A percentile compares a stretch with the other conserved stretches of the same genome.
Conservation (phyloP, 1,140 invertebrate species). For the Drosophila bifasciata region DNA sequence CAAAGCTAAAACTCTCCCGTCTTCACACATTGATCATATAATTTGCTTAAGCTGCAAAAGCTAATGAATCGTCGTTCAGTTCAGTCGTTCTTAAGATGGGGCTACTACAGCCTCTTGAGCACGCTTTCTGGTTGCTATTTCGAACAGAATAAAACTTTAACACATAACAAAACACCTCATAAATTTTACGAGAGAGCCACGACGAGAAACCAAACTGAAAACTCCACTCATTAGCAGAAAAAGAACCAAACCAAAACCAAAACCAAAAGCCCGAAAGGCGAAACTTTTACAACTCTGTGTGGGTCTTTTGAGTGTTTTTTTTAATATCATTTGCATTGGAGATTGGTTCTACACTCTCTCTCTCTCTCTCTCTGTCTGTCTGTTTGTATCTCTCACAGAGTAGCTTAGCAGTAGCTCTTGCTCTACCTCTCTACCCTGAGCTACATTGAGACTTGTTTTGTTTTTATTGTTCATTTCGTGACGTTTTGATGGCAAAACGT, state of each 20-base stretch:
- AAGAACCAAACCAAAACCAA: slow-evolving; percentile 46
- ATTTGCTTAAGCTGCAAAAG: slow-evolving; percentile 57
- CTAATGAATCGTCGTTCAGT: slow-evolving; percentile 60
- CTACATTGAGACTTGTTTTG: background rate
- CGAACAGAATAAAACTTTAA: slow-evolving; percentile 52
- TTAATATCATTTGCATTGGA: slow-evolving; percentile 52
- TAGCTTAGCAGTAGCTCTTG: too few species aligned
- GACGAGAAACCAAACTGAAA: slow-evolving; percentile 30
- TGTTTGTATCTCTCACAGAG: slow-evolving; percentile 1
- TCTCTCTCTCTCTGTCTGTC: too few species aligned
- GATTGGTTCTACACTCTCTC: slow-evolving; percentile 19
- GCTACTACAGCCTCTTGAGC: slow-evolving; percentile 21
- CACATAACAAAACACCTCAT: slow-evolving; percentile 79
- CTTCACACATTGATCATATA: slow-evolving; percentile 67
- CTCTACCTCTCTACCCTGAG: too few species aligned
- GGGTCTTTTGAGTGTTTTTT: slow-evolving; percentile 30
- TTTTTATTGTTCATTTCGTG: slow-evolving; percentile 39
- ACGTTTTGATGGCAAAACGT: slow-evolving; percentile 47
- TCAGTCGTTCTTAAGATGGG: slow-evolving; percentile 2
- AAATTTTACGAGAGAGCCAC: slow-evolving; percentile 65
- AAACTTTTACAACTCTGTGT: slow-evolving; percentile 42
- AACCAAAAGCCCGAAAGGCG: slow-evolving; percentile 35
- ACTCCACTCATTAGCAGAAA: slow-evolving; percentile 63
- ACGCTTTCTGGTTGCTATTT: slow-evolving; percentile 34
- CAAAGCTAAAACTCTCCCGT: background rate